Evolutionary conservation across 1,140 invertebrate species (phyloP).

Genomic region (Orius insidiosus): DNA sequence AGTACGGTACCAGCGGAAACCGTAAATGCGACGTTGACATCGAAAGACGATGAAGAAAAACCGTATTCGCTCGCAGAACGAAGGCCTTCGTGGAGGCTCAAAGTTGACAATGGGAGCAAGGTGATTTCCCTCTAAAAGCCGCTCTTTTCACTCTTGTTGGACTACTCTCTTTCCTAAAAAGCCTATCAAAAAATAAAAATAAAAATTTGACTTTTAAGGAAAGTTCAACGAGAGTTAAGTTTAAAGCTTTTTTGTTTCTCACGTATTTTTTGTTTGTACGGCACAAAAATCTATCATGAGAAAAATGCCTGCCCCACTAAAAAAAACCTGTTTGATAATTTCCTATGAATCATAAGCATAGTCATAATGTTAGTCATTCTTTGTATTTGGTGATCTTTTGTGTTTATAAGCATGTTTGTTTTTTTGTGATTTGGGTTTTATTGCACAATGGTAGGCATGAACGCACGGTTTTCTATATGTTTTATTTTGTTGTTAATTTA

Average conservation of each 20-base stretch:
- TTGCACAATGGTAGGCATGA: background rate
- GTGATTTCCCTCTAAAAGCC: constrained; percentile 28
- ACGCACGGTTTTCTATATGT: background rate
- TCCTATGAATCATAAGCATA: too few species aligned
- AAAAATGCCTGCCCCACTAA: too few species aligned
- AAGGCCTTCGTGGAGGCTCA: constrained; percentile 74
- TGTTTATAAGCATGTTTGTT: background rate
- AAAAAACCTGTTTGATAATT: too few species aligned
- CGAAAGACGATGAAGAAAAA: constrained; percentile 28
- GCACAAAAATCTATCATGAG: too few species aligned
- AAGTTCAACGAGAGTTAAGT: too few species aligned
- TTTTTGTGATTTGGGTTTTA: background rate
- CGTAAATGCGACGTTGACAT: constrained; percentile 40
- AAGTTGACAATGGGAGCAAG: constrained; percentile 76
- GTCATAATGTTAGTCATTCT: constrained; percentile 8
- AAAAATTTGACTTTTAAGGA: too few species aligned
- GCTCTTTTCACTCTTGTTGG: too few species aligned
- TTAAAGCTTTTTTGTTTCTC: constrained; percentile 3
- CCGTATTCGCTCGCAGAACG: constrained; percentile 41
- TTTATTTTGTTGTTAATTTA: background rate
- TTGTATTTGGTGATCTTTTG: constrained; percentile 2
- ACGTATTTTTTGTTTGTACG: background rate
- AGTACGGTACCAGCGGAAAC: background rate
- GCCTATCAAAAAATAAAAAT: too few species aligned
- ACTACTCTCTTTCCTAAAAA: too few species aligned